These are phyloP conservation scores for Drosophila gunungcola DNA, from an alignment of 1,140 invertebrate genomes.

Conservation along the genomic window DNA sequence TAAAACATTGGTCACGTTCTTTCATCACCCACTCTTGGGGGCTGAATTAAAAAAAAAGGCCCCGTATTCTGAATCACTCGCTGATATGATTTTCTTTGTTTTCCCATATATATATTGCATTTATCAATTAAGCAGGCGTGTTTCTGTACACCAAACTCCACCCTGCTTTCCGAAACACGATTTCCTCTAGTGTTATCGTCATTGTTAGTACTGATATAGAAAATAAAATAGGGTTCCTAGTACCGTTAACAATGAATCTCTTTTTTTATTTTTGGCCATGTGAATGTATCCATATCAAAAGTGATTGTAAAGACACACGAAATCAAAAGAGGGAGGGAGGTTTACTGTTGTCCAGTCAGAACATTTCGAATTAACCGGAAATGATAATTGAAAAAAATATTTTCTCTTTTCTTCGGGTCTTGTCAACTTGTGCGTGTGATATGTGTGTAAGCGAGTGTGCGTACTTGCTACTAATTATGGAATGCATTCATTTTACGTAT, in stretches of 20 bases:
- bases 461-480: slow-evolving; percentile 73
- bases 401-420: slow-evolving; percentile 63
- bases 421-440: slow-evolving; percentile 43
- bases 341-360: slow-evolving; percentile 19
- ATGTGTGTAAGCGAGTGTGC: slow-evolving; percentile 11
- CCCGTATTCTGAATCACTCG: slow-evolving; percentile 29
- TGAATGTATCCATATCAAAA: slow-evolving; percentile 47
- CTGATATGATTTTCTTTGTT: slow-evolving; percentile 63
- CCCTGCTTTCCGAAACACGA: slow-evolving; percentile 31
- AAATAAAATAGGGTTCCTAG: slow-evolving; percentile 7
- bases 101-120: slow-evolving; percentile 18
- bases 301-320: slow-evolving; percentile 37
- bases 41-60: neutral
- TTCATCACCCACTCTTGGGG: slow-evolving; percentile 3
- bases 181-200: slow-evolving; percentile 53
- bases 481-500: slow-evolving; percentile 77
- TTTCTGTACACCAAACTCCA: slow-evolving; percentile 14
- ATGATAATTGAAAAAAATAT: slow-evolving; percentile 79
- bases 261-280: slow-evolving; percentile 43
- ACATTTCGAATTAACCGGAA: slow-evolving; percentile 68
- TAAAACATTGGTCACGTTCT: slow-evolving; percentile 32
- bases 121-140: slow-evolving; percentile 42
- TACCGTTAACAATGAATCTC: slow-evolving; percentile 44
- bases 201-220: slow-evolving; percentile 21
- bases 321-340: slow-evolving; percentile 7